A percentile compares a stretch with the other conserved stretches of the same genome.
phyloP scores from a whole-genome alignment of 2,797 vertebrate species.

The Scarus forsteni region DNA sequence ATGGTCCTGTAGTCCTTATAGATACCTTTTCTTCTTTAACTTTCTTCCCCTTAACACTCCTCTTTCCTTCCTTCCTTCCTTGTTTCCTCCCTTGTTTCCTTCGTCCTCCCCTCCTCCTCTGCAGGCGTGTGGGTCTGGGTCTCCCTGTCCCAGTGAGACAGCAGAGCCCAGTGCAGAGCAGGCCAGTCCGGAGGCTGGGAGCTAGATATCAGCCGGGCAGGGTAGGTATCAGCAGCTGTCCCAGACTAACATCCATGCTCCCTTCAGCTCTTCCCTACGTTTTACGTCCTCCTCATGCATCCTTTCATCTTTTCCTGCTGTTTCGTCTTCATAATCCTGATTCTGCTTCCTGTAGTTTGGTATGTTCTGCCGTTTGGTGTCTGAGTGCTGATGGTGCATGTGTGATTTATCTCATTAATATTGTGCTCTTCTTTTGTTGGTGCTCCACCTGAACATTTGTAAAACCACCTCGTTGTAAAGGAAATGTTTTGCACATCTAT shows the following conservation, averaged over 20 bases:
- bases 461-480: neutral
- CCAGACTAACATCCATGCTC: conserved; percentile 81
- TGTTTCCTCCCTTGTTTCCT: neutral
- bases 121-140: conserved; percentile 96
- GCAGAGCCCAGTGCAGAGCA: conserved; percentile 94
- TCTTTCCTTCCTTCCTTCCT: conserved; percentile 30
- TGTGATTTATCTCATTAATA: conserved; percentile 27
- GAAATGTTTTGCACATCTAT: no score
- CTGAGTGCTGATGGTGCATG: neutral
- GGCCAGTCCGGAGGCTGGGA: conserved; percentile 98
- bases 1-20: conserved; percentile 23
- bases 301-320: conserved; percentile 33
- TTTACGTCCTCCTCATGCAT: conserved; percentile 44
- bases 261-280: conserved; percentile 76
- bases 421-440: conserved; percentile 19
- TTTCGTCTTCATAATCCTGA: conserved; percentile 1
- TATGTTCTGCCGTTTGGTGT: conserved; percentile 1
- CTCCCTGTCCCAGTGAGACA: conserved; percentile 95
- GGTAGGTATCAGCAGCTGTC: conserved; percentile 93
- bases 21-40: conserved; percentile 48
- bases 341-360: conserved; percentile 6
- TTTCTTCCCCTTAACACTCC: conserved; percentile 32
- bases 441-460: conserved; percentile 48
- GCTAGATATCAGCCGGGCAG: conserved; percentile 98
- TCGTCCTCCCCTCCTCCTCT: conserved; percentile 59